Conservation (phyloP, 2,797 vertebrate species). For the Nyctalus aviator region DNA sequence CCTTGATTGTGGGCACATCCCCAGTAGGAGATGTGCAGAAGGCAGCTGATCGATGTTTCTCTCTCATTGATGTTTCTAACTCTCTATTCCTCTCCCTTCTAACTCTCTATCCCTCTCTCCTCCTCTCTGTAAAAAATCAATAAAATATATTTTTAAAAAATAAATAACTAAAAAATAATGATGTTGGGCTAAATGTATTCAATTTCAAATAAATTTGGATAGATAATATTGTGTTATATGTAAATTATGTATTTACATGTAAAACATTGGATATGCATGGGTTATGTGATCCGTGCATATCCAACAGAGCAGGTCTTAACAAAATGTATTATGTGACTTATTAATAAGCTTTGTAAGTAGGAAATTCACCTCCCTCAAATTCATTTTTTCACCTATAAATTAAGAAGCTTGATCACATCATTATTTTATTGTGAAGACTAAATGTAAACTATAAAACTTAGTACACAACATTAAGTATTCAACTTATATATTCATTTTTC, state of each 20-base stretch:
- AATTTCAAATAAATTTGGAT: not conserved
- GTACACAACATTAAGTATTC: rapidly evolving
- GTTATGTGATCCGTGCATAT: not conserved
- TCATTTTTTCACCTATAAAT: not conserved
- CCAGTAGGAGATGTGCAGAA: too few relatives aligned
- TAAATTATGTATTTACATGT: not conserved
- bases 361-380: not conserved
- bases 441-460: not conserved
- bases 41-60: too few relatives aligned
- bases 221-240: not conserved
- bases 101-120: too few relatives aligned
- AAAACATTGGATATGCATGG: not conserved
- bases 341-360: not conserved
- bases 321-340: not conserved
- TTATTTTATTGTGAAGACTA: not conserved
- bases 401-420: not conserved
- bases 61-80: too few relatives aligned
- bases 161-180: not conserved
- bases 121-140: too few relatives aligned
- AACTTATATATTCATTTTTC: not conserved
- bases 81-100: too few relatives aligned
- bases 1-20: too few relatives aligned
- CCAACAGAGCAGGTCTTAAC: not conserved
- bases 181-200: not conserved
- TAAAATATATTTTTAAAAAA: too few relatives aligned